Conservation (phyloP, 2,113 vertebrate species). For the Lagopus muta region DNA sequence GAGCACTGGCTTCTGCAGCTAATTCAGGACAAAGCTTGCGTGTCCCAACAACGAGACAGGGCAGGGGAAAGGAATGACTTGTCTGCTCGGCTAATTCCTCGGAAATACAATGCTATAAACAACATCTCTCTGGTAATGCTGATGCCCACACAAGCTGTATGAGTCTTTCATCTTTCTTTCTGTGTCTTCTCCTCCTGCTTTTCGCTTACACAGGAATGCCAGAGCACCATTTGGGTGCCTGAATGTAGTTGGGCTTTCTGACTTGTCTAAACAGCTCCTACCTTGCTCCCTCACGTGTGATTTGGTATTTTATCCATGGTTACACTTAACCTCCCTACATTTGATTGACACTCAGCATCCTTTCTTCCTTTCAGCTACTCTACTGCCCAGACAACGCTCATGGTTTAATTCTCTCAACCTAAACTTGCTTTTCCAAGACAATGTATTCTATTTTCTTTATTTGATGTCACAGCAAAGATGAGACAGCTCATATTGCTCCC, state of each 20-base stretch:
- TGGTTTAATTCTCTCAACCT: neutral
- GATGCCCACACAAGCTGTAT: rapidly evolving
- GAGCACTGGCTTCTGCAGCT: rapidly evolving
- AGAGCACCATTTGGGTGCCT: neutral
- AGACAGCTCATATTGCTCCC: neutral
- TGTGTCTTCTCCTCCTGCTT: neutral
- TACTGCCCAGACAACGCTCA: neutral
- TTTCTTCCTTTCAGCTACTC: neutral
- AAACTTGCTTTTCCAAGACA: neutral
- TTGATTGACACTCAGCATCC: neutral
- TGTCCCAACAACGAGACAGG: neutral
- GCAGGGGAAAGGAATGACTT: neutral
- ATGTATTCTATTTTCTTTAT: neutral
- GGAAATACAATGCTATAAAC: neutral
- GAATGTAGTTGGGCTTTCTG: neutral
- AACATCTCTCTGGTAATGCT: neutral
- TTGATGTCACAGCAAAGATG: neutral
- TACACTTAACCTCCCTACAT: neutral
- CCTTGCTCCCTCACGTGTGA: neutral
- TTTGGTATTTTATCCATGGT: neutral
- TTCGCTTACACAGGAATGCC: neutral
- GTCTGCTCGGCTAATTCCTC: neutral
- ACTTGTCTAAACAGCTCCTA: neutral
- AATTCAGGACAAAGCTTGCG: rapidly evolving
- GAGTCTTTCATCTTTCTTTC: neutral